phyloP scores from a whole-genome alignment of 2,888 invertebrate species.

The Yponomeuta plumbellus region DNA sequence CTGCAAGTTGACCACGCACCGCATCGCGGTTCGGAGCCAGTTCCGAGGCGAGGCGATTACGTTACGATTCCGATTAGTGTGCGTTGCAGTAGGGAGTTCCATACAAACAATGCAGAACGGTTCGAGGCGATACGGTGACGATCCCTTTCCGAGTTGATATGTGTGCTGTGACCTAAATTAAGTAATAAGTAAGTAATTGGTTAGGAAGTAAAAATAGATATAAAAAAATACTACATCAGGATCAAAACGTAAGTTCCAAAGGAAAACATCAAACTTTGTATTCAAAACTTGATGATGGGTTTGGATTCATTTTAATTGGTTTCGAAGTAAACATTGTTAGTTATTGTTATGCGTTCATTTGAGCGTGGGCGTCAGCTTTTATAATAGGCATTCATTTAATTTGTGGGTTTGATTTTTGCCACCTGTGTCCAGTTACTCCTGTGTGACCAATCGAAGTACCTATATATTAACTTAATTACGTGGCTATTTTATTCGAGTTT shows the following conservation, averaged over 20 bases:
- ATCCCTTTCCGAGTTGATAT: too few relatives aligned
- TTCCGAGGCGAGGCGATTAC: too few relatives aligned
- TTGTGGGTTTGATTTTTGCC: slow-evolving; percentile 15
- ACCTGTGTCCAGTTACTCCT: background rate
- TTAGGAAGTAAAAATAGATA: background rate
- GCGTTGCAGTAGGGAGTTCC: too few relatives aligned
- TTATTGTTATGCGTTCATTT: slow-evolving; percentile 40
- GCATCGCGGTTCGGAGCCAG: too few relatives aligned
- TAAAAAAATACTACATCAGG: background rate
- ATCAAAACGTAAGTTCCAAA: background rate
- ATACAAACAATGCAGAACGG: too few relatives aligned
- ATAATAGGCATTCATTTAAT: slow-evolving; percentile 18
- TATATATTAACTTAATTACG: too few relatives aligned
- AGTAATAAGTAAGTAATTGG: too few relatives aligned
- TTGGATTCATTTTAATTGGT: slow-evolving; percentile 50
- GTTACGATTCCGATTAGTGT: too few relatives aligned
- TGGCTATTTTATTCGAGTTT: too few relatives aligned
- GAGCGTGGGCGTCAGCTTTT: slow-evolving; percentile 28
- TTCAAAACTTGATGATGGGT: slow-evolving; percentile 35
- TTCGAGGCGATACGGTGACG: too few relatives aligned
- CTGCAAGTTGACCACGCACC: too few relatives aligned
- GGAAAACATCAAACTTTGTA: slow-evolving; percentile 8
- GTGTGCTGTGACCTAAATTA: too few relatives aligned
- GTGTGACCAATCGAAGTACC: background rate
- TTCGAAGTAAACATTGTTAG: slow-evolving; percentile 40